phyloP scores from a whole-genome alignment of 1,140 invertebrate genomes.

The Drosophila hydei region DNA sequence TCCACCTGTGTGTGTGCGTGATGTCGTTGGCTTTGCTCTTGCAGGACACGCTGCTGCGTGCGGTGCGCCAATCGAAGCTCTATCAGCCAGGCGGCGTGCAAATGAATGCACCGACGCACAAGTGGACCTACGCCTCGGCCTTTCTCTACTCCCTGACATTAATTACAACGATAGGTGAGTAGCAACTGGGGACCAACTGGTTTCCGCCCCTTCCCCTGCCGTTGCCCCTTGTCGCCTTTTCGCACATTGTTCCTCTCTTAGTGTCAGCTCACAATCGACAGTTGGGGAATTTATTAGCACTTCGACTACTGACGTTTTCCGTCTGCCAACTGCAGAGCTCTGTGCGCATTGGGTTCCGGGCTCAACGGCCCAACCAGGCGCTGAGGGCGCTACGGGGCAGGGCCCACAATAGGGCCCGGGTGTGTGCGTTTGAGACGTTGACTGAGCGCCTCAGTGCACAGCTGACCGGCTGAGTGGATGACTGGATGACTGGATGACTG shows the following conservation, averaged over 20 bases:
- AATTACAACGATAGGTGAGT: conserved; percentile 97
- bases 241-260: neutral
- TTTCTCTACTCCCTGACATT: conserved; percentile 97
- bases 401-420: neutral
- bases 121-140: conserved; percentile 95
- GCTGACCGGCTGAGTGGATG: conserved; percentile 34
- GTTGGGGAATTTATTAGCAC: conserved; percentile 71
- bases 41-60: conserved; percentile 83
- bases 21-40: conserved; percentile 12
- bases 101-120: conserved; percentile 86
- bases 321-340: conserved; percentile 59
- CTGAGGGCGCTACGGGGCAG: neutral
- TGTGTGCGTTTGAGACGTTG: conserved; percentile 65
- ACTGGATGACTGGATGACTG: conserved; percentile 36
- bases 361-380: neutral
- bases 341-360: neutral
- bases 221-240: neutral
- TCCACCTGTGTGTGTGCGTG: conserved; percentile 7
- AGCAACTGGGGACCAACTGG: neutral
- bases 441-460: conserved; percentile 65
- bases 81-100: conserved; percentile 75
- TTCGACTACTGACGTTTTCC: conserved; percentile 62
- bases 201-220: neutral
- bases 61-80: conserved; percentile 82
- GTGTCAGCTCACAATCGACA: neutral